Evolutionary conservation across 2,888 invertebrate genomes (phyloP).

Genomic region (Heliothis peltigera): DNA sequence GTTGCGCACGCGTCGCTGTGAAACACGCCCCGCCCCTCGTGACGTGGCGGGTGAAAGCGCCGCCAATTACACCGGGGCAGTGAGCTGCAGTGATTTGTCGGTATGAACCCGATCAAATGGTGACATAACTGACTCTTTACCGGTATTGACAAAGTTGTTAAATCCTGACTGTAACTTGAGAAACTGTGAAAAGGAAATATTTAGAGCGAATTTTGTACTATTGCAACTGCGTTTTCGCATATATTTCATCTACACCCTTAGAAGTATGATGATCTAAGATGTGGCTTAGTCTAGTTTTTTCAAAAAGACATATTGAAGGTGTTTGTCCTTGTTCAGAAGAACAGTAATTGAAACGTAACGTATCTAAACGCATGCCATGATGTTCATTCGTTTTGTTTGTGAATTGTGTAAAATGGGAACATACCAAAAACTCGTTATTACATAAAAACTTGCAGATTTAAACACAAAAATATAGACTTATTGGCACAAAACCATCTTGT

Average conservation of each 20-base stretch:
- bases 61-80: slow-evolving; percentile 27
- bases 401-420: not conserved
- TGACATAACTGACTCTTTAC: slow-evolving; percentile 2
- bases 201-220: too few relatives aligned
- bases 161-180: not conserved
- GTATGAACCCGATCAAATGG: not conserved
- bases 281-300: too few relatives aligned
- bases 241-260: too few relatives aligned
- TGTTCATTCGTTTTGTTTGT: not conserved
- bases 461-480: too few relatives aligned
- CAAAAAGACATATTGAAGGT: too few relatives aligned
- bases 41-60: slow-evolving; percentile 28
- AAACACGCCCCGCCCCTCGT: slow-evolving; percentile 2
- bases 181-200: not conserved
- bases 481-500: slow-evolving; percentile 2
- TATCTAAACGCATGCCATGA: too few relatives aligned
- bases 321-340: too few relatives aligned
- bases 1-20: slow-evolving; percentile 9
- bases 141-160: not conserved
- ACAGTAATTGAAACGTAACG: too few relatives aligned
- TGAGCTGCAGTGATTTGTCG: slow-evolving; percentile 18
- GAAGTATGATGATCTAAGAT: too few relatives aligned
- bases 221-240: too few relatives aligned
- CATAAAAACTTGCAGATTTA: not conserved
- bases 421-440: not conserved